Percentiles rank a stretch among this genome's conserved stretches.
Evolutionary conservation across 2,888 invertebrate species (phyloP).

Genomic region (Lamellibrachia satsuma): DNA sequence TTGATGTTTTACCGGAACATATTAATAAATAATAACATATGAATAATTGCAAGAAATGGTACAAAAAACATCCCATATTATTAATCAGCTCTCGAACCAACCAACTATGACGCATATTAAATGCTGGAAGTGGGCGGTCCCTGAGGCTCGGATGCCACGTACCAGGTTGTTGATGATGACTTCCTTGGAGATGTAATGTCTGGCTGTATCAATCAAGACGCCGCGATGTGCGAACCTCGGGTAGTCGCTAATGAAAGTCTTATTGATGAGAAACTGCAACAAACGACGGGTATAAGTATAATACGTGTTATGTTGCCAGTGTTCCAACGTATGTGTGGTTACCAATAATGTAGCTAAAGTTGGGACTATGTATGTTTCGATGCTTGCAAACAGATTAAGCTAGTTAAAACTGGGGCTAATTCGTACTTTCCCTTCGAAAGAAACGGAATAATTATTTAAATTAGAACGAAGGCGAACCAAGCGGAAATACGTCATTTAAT

Average conservation of each 20-base stretch:
- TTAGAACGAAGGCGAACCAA: no score
- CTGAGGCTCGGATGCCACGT: constrained; percentile 29
- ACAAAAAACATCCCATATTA: background rate
- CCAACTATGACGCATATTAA: background rate
- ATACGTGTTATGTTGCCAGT: background rate
- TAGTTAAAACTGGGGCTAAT: no score
- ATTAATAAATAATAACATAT: background rate
- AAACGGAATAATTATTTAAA: no score
- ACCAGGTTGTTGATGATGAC: constrained; percentile 60
- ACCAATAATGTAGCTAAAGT: no score
- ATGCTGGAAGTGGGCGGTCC: background rate
- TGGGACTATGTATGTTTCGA: no score
- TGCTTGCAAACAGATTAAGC: no score
- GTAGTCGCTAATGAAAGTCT: constrained; percentile 55
- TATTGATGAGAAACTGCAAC: constrained; percentile 45
- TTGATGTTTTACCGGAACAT: background rate
- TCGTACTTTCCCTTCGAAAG: no score
- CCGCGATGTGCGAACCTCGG: constrained; percentile 63
- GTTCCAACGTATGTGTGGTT: no score
- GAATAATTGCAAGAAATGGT: background rate
- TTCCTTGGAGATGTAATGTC: constrained; percentile 58
- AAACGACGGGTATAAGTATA: background rate
- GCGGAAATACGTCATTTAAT: no score
- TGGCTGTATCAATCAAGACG: constrained; percentile 60
- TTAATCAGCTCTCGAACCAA: background rate